A percentile compares a stretch with the other conserved stretches of the same genome.
phyloP scores from a whole-genome alignment of 1,140 invertebrate genomes.

The Bombus terrestris region DNA sequence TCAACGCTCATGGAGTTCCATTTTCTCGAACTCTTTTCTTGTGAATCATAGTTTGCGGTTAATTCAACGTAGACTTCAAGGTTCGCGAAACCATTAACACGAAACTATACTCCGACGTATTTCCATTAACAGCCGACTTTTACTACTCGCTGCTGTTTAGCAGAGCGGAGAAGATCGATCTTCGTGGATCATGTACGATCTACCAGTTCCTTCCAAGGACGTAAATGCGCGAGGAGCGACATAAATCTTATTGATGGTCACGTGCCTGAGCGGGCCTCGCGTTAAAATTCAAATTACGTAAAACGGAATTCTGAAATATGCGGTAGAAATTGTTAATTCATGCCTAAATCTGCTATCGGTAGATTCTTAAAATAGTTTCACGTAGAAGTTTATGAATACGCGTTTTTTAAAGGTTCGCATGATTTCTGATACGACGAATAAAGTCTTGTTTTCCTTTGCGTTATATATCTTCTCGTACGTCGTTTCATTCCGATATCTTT shows the following conservation, averaged over 20 bases:
- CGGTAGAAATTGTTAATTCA: not conserved
- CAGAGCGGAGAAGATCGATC: not conserved
- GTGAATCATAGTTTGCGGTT: not conserved
- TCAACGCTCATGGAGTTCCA: not conserved
- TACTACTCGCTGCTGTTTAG: not conserved
- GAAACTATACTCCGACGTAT: not conserved
- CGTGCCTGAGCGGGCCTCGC: not conserved
- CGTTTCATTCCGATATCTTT: no score
- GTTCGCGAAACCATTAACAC: not conserved
- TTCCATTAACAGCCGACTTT: not conserved
- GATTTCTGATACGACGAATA: no score
- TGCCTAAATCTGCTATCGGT: not conserved
- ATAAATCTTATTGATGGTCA: not conserved
- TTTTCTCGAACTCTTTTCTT: not conserved
- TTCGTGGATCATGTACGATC: not conserved
- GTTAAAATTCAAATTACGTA: not conserved
- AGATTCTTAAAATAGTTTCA: no score
- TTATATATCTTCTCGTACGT: no score
- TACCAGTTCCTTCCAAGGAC: not conserved
- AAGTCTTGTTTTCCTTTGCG: no score
- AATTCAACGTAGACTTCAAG: not conserved
- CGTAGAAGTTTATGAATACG: no score
- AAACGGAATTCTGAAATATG: not conserved
- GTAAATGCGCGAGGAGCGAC: not conserved
- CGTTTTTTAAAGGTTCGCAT: rapidly evolving